Evolutionary conservation across 2,113 vertebrate genomes (phyloP), one percentile per base, ranked within the genome.

Genomic region (Shinisaurus crocodilurus): DNA sequence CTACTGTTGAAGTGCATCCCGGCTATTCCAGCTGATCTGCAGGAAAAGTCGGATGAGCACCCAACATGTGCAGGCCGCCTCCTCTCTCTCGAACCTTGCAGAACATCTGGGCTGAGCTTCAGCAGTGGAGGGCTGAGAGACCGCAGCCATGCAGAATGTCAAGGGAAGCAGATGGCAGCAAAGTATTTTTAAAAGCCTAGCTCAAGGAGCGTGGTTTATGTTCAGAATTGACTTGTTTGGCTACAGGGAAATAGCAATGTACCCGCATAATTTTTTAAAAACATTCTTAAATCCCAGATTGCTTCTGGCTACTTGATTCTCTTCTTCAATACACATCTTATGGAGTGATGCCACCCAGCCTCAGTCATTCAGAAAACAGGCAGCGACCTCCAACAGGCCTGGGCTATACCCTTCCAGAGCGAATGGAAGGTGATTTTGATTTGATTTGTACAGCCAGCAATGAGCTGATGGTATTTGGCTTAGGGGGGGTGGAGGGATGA

Each of bases 291-390:
- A 87, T 77, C 72, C 82, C 96, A 99, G 99, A 99, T 82, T 99
- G 99, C 94, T 99, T 99, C 87, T 99, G 99, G 99, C 97, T 99
- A 15, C 97, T 99, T 86, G 99, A 99, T 27, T 97, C 99, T 0
- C 98, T 99, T 74, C 98, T 99, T 75, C 99, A 99, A 95, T 99
- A 98, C 94, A 99, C 99, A 0, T 98, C 99, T 0, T 99, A 99
- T 0, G 98, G 98, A 5, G 98, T 99, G 97, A 99, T 97, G 1
- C 98, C 99, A 0, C 98, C 99, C 12, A 99, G 99, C 93, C 98
- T 99, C 94, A 98, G 98, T 92, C 99, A 99, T 90, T 99, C 99
- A 0, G 98, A 98, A 93, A 98, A 96, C 95, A 95, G 98, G 80
- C 98, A 98, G 87, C 93, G 97, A 0, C 98, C 99, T 0, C 99